Evolutionary conservation across 2,888 invertebrate species (phyloP).

Genomic region (Odontomyia ornata): DNA sequence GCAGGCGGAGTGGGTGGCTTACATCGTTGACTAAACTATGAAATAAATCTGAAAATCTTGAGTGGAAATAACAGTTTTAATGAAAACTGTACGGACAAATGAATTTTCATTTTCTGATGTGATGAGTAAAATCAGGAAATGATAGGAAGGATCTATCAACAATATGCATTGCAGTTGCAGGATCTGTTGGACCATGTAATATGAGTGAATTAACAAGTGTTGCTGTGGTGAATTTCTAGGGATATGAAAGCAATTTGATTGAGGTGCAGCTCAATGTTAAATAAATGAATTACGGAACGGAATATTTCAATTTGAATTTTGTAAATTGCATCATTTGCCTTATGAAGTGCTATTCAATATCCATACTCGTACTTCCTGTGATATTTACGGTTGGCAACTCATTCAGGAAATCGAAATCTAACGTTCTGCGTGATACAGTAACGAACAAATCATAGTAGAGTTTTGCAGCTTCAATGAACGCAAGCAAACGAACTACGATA

Average conservation of each 20-base stretch:
- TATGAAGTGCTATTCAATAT: too few relatives aligned
- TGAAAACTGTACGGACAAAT: slow-evolving; percentile 50
- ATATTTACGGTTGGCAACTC: background rate
- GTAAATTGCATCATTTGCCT: too few relatives aligned
- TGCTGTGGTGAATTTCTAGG: background rate
- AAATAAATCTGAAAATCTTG: slow-evolving; percentile 28
- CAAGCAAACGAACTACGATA: slow-evolving; percentile 10
- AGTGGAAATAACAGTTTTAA: slow-evolving; percentile 47
- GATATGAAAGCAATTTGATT: too few relatives aligned
- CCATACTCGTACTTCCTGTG: too few relatives aligned
- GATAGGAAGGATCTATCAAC: background rate
- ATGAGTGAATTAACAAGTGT: background rate
- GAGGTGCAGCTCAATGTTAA: too few relatives aligned
- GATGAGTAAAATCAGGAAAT: slow-evolving; percentile 41
- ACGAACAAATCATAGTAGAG: slow-evolving; percentile 1
- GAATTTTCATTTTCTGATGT: slow-evolving; percentile 50
- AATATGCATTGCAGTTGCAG: background rate
- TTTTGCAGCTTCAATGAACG: slow-evolving; percentile 4
- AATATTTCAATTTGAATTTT: too few relatives aligned
- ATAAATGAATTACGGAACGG: too few relatives aligned
- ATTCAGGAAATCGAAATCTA: background rate
- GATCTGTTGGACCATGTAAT: background rate
- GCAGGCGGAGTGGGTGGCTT: background rate
- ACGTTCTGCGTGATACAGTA: slow-evolving; percentile 2
- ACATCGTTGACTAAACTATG: background rate